phyloP scores from a whole-genome alignment of 2,797 vertebrate species.

The Dicrostonyx torquatus region DNA sequence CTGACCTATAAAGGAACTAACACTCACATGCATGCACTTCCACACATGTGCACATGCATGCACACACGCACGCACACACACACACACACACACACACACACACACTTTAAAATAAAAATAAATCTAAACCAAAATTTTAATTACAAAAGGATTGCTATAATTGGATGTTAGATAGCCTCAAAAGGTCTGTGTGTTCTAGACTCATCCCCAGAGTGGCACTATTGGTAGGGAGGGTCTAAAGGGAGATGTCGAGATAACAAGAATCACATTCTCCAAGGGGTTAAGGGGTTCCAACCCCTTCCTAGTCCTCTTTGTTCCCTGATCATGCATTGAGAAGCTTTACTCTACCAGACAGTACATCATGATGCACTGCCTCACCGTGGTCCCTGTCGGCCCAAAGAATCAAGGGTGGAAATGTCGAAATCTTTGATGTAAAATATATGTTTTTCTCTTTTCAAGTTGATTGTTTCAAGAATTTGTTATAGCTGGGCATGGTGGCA shows the following conservation, averaged over 20 bases:
- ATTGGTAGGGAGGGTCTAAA: neutral
- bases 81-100: neutral
- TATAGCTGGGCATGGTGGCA: neutral
- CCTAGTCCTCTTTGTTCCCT: neutral
- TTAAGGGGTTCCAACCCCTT: neutral
- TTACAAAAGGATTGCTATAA: neutral
- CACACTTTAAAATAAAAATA: neutral
- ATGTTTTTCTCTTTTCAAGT: neutral
- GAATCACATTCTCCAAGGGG: neutral
- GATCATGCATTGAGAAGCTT: neutral
- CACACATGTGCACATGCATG: neutral
- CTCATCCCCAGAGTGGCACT: neutral
- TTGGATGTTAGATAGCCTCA: neutral
- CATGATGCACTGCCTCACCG: neutral
- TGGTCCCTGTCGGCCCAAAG: neutral
- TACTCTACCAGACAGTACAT: neutral
- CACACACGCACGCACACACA: neutral
- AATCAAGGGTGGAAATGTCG: neutral
- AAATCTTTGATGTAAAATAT: neutral
- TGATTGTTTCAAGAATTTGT: neutral
- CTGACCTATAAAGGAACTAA: neutral
- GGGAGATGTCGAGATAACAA: neutral
- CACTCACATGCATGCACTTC: neutral
- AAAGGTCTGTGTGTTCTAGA: neutral
- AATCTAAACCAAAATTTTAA: neutral